These are phyloP conservation scores for Cyprinodon variegatus DNA, from an alignment of 2,113 vertebrate species.

Conservation along the genomic window DNA sequence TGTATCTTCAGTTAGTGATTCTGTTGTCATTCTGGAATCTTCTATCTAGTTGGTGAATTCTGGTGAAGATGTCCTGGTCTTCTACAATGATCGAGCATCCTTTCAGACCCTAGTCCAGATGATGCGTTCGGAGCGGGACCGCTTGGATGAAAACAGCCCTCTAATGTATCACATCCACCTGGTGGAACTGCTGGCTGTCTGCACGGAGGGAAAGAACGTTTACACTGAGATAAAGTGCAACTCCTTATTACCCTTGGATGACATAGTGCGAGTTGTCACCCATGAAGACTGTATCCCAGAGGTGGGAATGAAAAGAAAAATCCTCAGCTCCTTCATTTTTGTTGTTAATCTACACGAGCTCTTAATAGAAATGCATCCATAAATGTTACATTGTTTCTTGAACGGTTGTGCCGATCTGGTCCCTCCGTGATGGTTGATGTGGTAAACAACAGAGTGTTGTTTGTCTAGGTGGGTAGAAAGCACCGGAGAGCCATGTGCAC, in stretches of 20 bases:
- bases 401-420: too few relatives aligned
- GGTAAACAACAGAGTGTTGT: too few relatives aligned
- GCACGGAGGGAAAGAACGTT: slow-evolving; percentile 98
- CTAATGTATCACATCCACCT: slow-evolving; percentile 98
- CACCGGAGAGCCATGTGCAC: too few relatives aligned
- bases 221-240: slow-evolving; percentile 99
- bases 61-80: slow-evolving; percentile 94
- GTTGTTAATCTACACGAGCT: neutral
- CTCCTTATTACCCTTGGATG: slow-evolving; percentile 93
- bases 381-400: neutral
- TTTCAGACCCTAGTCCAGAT: slow-evolving; percentile 97
- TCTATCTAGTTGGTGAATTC: slow-evolving; percentile 89
- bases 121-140: slow-evolving; percentile 96
- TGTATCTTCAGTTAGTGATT: neutral
- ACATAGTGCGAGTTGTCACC: slow-evolving; percentile 95
- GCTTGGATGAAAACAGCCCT: slow-evolving; percentile 94
- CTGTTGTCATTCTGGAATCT: neutral
- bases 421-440: too few relatives aligned
- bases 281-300: slow-evolving; percentile 98
- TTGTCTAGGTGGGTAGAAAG: too few relatives aligned
- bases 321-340: neutral
- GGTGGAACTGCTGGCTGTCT: slow-evolving; percentile 94
- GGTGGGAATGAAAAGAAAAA: slow-evolving; percentile 69
- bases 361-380: neutral
- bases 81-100: slow-evolving; percentile 97